A percentile compares a stretch with the other conserved stretches of the same genome.
Evolutionary conservation across 2,888 invertebrate genomes (phyloP).

Genomic region (Thera britannica): DNA sequence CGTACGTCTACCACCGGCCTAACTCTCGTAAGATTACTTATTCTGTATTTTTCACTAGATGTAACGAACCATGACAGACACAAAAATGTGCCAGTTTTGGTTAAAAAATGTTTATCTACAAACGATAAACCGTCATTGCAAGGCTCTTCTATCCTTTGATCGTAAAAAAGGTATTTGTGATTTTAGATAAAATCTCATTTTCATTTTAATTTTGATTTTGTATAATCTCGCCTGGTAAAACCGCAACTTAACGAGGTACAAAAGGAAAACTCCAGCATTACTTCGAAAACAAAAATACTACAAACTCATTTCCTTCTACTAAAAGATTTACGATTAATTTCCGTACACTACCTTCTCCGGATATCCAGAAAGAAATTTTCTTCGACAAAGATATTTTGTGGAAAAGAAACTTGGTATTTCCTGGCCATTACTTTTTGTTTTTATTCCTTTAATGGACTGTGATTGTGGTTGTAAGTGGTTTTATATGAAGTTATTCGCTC

Average conservation of each 20-base stretch:
- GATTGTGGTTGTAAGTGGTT: constrained; percentile 34
- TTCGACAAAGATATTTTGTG: constrained; percentile 20
- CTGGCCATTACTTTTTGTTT: constrained; percentile 46
- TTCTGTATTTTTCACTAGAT: too few relatives aligned
- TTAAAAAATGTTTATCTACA: background rate
- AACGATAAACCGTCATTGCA: too few relatives aligned
- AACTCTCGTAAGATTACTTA: too few relatives aligned
- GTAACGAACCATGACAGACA: too few relatives aligned
- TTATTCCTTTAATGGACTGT: constrained; percentile 41
- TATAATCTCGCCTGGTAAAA: background rate
- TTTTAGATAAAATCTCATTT: too few relatives aligned
- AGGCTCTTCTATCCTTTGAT: too few relatives aligned
- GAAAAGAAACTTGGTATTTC: constrained; percentile 49
- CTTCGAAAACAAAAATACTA: constrained; percentile 17
- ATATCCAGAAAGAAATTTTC: constrained; percentile 16
- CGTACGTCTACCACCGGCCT: too few relatives aligned
- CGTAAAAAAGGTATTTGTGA: too few relatives aligned
- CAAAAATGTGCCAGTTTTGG: background rate
- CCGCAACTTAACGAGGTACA: background rate
- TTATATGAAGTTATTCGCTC: constrained; percentile 26
- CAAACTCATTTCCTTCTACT: constrained; percentile 3
- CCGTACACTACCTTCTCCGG: constrained; percentile 13
- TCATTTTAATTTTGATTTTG: background rate
- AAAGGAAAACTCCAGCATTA: constrained; percentile 4
- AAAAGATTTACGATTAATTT: constrained; percentile 28